phyloP scores from a whole-genome alignment of 2,888 invertebrate genomes.

The Oscheius myriophilus region DNA sequence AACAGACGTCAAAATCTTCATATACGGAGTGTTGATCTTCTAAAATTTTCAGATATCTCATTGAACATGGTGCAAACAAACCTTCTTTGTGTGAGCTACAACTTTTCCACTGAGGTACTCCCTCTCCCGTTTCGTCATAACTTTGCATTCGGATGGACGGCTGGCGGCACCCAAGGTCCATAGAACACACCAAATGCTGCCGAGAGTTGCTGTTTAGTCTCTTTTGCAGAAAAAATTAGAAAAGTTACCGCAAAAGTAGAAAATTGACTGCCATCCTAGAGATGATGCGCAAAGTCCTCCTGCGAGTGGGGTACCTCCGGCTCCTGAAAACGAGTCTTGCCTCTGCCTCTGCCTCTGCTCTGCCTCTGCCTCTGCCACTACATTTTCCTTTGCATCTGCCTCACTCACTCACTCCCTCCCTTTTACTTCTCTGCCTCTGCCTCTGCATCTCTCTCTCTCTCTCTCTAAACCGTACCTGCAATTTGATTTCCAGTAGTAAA shows the following conservation, averaged over 20 bases:
- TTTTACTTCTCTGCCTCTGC: not conserved
- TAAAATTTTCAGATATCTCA: not conserved
- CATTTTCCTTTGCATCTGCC: not conserved
- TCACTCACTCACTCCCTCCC: no score
- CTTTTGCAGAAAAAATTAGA: not conserved
- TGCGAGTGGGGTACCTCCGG: constrained; percentile 56
- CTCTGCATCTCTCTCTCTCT: not conserved
- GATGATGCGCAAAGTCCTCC: constrained; percentile 54
- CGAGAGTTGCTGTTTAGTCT: constrained; percentile 37
- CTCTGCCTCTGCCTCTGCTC: not conserved
- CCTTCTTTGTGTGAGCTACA: constrained; percentile 26
- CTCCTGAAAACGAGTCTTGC: constrained; percentile 26
- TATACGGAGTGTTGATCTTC: constrained; percentile 35
- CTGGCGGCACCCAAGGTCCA: constrained; percentile 42
- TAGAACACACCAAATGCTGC: constrained; percentile 39
- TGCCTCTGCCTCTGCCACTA: not conserved
- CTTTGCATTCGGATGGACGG: constrained; percentile 51
- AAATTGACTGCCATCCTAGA: constrained; percentile 58
- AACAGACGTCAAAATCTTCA: constrained; percentile 41
- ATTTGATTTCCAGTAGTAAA: constrained; percentile 61
- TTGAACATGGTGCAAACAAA: no score
- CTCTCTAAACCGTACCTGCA: constrained; percentile 25
- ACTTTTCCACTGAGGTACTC: constrained; percentile 46
- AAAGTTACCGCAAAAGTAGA: constrained; percentile 55
- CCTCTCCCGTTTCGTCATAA: constrained; percentile 46